Percentiles rank a stretch among this genome's conserved stretches.
Conservation (phyloP, 2,113 vertebrate species). For the Gobius niger region DNA sequence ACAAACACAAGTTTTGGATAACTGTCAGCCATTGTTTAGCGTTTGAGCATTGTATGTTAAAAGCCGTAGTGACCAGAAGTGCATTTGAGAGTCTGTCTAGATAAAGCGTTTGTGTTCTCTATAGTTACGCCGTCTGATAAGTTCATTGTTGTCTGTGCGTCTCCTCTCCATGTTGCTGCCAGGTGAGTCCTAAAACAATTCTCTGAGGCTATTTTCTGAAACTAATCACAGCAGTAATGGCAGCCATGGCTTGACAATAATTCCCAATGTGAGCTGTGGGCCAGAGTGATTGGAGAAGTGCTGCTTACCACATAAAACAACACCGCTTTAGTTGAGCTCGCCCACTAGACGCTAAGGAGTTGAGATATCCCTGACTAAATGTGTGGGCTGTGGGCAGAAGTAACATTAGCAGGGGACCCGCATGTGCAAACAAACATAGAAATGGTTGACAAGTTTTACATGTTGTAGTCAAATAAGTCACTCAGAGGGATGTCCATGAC, state of each 20-base stretch:
- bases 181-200: neutral
- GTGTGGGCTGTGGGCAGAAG: neutral
- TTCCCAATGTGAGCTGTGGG: conserved; percentile 16
- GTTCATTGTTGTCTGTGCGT: neutral
- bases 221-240: conserved; percentile 2
- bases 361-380: neutral
- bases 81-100: neutral
- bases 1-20: neutral
- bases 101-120: neutral
- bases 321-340: neutral
- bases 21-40: neutral
- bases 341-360: neutral
- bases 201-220: conserved; percentile 14
- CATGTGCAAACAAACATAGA: neutral
- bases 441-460: neutral
- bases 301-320: conserved; percentile 8
- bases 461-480: too few relatives aligned
- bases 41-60: neutral
- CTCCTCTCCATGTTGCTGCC: conserved; percentile 1
- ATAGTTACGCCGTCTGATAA: neutral
- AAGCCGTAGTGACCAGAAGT: neutral
- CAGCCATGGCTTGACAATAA: conserved; percentile 15
- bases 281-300: neutral
- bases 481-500: too few relatives aligned
- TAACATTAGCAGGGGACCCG: neutral